phyloP scores from a whole-genome alignment of 2,888 invertebrate species.

The Tenthredo mesomela region DNA sequence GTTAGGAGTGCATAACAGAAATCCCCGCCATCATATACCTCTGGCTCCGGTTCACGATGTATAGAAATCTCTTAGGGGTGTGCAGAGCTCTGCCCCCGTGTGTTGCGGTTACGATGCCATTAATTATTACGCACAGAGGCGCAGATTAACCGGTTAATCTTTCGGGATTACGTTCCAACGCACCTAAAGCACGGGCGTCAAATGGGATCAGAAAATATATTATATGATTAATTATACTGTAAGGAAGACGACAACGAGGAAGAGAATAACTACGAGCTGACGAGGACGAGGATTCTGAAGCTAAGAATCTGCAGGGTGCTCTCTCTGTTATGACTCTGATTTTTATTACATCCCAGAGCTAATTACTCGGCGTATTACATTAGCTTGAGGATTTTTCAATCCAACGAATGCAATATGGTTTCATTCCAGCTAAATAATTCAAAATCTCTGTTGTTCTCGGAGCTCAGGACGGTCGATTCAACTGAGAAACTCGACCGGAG shows the following conservation, averaged over 20 bases:
- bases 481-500: background rate
- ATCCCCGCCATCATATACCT: background rate
- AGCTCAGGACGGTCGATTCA: background rate
- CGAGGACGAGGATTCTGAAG: background rate
- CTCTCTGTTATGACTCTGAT: background rate
- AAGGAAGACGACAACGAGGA: slow-evolving; percentile 10
- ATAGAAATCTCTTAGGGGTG: slow-evolving; percentile 37
- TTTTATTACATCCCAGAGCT: background rate
- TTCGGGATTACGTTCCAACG: slow-evolving; percentile 55
- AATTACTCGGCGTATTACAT: background rate
- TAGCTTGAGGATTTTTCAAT: background rate
- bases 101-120: slow-evolving; percentile 41
- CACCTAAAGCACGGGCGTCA: slow-evolving; percentile 33
- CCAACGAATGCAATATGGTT: background rate
- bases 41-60: background rate
- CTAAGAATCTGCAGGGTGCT: background rate
- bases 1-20: background rate
- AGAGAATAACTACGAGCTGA: background rate
- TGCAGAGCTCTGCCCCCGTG: background rate
- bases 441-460: background rate
- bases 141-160: slow-evolving; percentile 58
- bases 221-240: slow-evolving; percentile 24
- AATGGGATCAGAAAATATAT: slow-evolving; percentile 58
- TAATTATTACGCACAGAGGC: slow-evolving; percentile 60
- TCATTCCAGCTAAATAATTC: background rate